Conservation (phyloP, 2,113 vertebrate species). For the Pogona vitticeps region DNA sequence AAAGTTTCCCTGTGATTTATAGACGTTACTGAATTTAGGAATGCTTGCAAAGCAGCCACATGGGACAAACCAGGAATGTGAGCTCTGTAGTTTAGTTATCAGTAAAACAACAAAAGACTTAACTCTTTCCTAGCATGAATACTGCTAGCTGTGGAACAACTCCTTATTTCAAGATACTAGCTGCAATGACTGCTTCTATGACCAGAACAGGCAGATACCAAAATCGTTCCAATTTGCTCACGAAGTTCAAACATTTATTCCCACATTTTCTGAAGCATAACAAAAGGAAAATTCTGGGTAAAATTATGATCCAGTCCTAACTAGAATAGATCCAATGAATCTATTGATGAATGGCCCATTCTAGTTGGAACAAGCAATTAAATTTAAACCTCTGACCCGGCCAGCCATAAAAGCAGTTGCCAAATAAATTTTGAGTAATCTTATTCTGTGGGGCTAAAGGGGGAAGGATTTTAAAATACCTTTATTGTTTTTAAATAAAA, state of each 20-base stretch:
- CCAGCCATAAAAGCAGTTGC: not conserved
- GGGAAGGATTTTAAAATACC: not conserved
- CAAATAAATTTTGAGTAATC: not conserved
- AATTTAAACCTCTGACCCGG: not conserved
- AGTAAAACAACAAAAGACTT: not conserved
- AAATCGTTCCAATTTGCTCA: not conserved
- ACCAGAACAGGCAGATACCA: not conserved
- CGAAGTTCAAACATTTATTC: too few relatives aligned
- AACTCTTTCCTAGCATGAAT: constrained; percentile 1
- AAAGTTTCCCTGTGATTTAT: not conserved
- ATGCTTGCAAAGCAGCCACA: not conserved
- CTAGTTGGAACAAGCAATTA: too few relatives aligned
- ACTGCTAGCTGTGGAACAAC: not conserved
- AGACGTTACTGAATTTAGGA: constrained; percentile 8
- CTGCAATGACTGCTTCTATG: not conserved
- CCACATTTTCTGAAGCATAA: too few relatives aligned
- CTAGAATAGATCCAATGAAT: too few relatives aligned
- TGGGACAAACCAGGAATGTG: constrained; percentile 20
- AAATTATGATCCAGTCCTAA: too few relatives aligned
- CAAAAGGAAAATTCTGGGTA: too few relatives aligned
- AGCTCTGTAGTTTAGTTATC: not conserved
- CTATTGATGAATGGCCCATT: too few relatives aligned
- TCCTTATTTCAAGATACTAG: not conserved
- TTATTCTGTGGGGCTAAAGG: not conserved
- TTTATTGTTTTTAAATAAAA: not conserved